These are phyloP conservation scores for Anabas testudineus DNA, from an alignment of 2,797 vertebrate genomes.

Conservation along the genomic window DNA sequence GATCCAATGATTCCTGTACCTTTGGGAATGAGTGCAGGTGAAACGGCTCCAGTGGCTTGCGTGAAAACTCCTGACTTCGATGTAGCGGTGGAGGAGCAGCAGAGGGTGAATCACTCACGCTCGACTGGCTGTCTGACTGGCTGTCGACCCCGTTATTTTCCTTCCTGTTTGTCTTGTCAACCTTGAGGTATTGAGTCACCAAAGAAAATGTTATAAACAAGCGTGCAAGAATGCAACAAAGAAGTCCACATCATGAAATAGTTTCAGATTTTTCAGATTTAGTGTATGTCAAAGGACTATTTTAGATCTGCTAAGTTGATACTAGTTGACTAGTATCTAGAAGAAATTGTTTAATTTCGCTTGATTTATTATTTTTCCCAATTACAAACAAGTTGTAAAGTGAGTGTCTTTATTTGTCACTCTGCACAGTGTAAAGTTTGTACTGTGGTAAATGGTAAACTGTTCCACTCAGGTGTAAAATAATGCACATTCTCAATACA, in stretches of 20 bases:
- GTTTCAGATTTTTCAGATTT: background rate
- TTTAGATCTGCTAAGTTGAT: background rate
- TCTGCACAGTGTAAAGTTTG: background rate
- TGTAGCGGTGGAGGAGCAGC: constrained; percentile 70
- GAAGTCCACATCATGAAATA: background rate
- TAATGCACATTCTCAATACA: too few species aligned
- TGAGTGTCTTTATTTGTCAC: background rate
- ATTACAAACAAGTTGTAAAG: background rate
- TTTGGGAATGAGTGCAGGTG: constrained; percentile 85
- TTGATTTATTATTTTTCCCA: background rate
- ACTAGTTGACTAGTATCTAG: background rate
- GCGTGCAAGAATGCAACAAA: background rate
- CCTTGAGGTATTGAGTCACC: constrained; percentile 64
- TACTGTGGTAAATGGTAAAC: too few species aligned
- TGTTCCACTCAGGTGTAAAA: too few species aligned
- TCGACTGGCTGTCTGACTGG: constrained; percentile 80
- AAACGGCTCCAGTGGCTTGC: constrained; percentile 81
- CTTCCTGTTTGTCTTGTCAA: constrained; percentile 79
- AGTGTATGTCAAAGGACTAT: background rate
- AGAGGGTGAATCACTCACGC: constrained; percentile 77
- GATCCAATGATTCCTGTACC: constrained; percentile 66
- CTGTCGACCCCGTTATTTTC: constrained; percentile 80
- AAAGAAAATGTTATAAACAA: constrained; percentile 30
- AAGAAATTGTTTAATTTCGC: background rate
- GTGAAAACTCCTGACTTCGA: constrained; percentile 79